Evolutionary conservation across 2,113 vertebrate genomes (phyloP), one percentile per base, ranked within the genome.

Genomic region (Leptocoma aspasia): DNA sequence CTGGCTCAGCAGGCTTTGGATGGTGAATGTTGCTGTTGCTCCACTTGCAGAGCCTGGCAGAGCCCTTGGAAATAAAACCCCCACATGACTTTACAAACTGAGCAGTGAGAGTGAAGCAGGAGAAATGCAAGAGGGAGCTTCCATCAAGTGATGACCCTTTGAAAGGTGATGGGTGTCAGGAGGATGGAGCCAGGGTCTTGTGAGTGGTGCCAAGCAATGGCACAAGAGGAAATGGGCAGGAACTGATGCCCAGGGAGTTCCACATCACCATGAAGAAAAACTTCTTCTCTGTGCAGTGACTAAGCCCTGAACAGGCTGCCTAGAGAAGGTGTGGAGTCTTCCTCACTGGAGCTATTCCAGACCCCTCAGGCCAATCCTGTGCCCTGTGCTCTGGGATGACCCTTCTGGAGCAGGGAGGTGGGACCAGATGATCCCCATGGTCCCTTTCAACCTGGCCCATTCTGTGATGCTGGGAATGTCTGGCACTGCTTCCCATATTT

Each of bases 61-160:
- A 41, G n/a, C 17, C 70, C 33, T 44, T 80, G 82, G 33, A 57
- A 66, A 23, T 45, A 37, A 60, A 91, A 28, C 1, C 31, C 11
- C 41, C 15, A 0, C 3, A n/a, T 3, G 5, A 20, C 18, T 65
- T 64, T 21, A 7, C 8, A 57, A 53, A 52, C 31, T 14, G 0
- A 21, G 61, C 33, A 14, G 33, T 8, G 42, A 27, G 42, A 28
- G 14, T 4, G 39, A 28, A 47, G 76, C 42, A 56, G 59, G 35
- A 59, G 41, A 60, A 59, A 49, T 41, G 61, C 35, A 10, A 26
- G 52, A 47, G 6, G 16, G 8, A 18, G 11, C 47, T 83, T 35
- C 63, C 1, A 59, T 15, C n/a, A 28, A 39, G 39, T 1, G 4
- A 42, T 5, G 3, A 15, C 22, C 28, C 56, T 39, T 56, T 31